Percentiles rank a stretch among this genome's conserved stretches.
Evolutionary conservation across 2,888 invertebrate genomes (phyloP).

Genomic region (Stenchaetothrips biformis): DNA sequence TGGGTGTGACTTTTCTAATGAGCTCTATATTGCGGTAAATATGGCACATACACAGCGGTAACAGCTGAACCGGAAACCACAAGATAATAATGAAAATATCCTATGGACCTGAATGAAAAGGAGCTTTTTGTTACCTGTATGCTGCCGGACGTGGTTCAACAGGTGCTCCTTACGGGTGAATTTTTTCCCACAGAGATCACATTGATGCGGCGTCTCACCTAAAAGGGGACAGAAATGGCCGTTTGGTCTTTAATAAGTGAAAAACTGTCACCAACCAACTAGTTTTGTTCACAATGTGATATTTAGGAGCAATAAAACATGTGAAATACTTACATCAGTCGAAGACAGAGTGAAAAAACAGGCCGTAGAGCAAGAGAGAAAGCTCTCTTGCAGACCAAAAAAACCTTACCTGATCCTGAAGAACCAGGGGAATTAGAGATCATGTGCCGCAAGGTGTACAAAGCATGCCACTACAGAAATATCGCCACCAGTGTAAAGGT

Average conservation of each 20-base stretch:
- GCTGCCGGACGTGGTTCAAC: conserved; percentile 78
- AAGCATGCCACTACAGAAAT: neutral
- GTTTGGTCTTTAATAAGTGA: neutral
- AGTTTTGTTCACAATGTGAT: neutral
- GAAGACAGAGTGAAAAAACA: too few relatives aligned
- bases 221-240: conserved; percentile 42
- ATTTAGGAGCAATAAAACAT: too few relatives aligned
- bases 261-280: neutral
- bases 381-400: neutral
- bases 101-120: conserved; percentile 59
- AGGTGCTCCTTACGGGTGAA: conserved; percentile 83
- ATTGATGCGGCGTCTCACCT: conserved; percentile 84
- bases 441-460: neutral
- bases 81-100: neutral
- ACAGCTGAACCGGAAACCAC: neutral
- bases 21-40: neutral
- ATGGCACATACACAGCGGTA: neutral
- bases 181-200: conserved; percentile 78
- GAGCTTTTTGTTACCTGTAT: conserved; percentile 68
- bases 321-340: too few relatives aligned
- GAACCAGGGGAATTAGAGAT: neutral
- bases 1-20: too few relatives aligned
- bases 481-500: neutral
- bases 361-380: too few relatives aligned
- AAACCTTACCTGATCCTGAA: neutral